Conservation (phyloP, 2,113 vertebrate genomes). For the Peromyscus californicus region DNA sequence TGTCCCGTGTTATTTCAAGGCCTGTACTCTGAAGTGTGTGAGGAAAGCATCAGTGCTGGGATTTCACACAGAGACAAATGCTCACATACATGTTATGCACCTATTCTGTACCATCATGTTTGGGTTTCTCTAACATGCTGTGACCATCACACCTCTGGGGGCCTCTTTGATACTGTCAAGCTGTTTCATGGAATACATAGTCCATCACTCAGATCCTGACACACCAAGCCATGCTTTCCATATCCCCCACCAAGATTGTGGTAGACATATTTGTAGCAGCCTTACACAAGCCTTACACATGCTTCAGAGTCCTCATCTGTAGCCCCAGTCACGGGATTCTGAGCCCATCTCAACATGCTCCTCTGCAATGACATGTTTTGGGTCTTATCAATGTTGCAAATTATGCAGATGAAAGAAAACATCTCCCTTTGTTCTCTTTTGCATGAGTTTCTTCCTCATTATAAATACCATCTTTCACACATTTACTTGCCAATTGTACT, state of each 20-base stretch:
- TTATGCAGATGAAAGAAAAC: not conserved
- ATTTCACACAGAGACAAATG: not conserved
- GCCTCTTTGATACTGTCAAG: not conserved
- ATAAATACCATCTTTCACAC: not conserved
- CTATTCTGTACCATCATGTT: not conserved
- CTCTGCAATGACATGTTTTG: too few species aligned
- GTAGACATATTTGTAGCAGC: not conserved
- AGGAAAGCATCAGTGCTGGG: not conserved
- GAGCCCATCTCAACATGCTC: not conserved
- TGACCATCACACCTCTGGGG: not conserved
- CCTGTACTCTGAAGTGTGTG: not conserved
- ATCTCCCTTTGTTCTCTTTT: not conserved
- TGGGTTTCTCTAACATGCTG: not conserved
- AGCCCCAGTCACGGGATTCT: not conserved
- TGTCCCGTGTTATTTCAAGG: not conserved
- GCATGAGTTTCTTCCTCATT: not conserved
- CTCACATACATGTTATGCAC: accelerated
- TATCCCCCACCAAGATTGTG: not conserved
- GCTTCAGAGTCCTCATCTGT: not conserved
- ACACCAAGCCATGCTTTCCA: not conserved
- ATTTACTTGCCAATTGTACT: too few species aligned
- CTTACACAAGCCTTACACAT: too few species aligned
- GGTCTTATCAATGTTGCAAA: not conserved
- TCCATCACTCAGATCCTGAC: not conserved
- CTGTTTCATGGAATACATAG: not conserved